Evolutionary conservation across 2,888 invertebrate species (phyloP).

Genomic region (Nemotelus nigrinus): DNA sequence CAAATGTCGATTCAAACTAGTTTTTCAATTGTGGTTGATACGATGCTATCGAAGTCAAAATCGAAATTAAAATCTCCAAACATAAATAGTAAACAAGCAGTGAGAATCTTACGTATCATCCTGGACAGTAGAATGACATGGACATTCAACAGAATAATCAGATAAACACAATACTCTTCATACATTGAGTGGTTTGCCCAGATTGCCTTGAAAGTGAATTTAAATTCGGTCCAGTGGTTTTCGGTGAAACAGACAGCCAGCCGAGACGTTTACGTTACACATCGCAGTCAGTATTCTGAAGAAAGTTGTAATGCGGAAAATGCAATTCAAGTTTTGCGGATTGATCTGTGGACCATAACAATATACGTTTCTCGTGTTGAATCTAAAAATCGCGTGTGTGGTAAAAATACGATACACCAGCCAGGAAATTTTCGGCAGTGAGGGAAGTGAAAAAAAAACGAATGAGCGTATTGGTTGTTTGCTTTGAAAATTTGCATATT

Average conservation of each 20-base stretch:
- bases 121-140: no score
- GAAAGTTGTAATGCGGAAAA: constrained; percentile 16
- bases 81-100: neutral
- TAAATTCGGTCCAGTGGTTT: neutral
- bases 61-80: neutral
- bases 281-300: neutral
- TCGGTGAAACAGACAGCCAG: neutral
- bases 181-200: neutral
- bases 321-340: neutral
- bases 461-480: no score
- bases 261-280: neutral
- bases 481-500: no score
- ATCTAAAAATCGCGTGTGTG: no score
- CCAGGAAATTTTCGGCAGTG: no score
- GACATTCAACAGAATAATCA: no score
- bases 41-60: neutral
- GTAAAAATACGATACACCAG: no score
- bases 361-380: no score
- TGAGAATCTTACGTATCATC: neutral
- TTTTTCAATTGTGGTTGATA: neutral
- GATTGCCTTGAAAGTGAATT: neutral
- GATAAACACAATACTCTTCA: neutral
- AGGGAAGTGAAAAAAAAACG: no score
- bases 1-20: neutral
- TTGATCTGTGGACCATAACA: no score